Conservation (phyloP, 1,140 invertebrate genomes). For the Drosophila elegans region DNA sequence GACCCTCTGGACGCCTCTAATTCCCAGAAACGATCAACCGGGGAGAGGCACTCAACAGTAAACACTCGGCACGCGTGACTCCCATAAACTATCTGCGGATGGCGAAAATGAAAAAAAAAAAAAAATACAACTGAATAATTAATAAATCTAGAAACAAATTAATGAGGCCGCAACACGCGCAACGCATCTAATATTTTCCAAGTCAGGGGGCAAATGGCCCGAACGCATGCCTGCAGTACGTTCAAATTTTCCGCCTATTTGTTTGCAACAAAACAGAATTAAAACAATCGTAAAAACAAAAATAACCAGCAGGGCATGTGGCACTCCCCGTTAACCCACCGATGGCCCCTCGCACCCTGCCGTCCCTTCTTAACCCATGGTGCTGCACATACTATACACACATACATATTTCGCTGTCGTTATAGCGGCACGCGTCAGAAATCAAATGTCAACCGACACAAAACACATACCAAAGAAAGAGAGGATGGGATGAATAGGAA, state of each 20-base stretch:
- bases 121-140: slow-evolving; percentile 65
- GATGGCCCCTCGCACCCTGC: neutral
- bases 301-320: slow-evolving; percentile 65
- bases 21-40: slow-evolving; percentile 21
- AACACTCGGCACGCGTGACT: slow-evolving; percentile 40
- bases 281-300: slow-evolving; percentile 79
- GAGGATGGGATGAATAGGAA: neutral
- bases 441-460: slow-evolving; percentile 69
- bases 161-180: slow-evolving; percentile 77
- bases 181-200: slow-evolving; percentile 17
- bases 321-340: slow-evolving; percentile 36
- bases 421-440: slow-evolving; percentile 77
- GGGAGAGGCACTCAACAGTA: slow-evolving; percentile 31
- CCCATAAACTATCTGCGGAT: slow-evolving; percentile 22
- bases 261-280: slow-evolving; percentile 79
- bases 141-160: slow-evolving; percentile 78
- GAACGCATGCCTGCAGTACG: slow-evolving; percentile 43
- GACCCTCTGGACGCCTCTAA: slow-evolving; percentile 30
- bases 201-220: neutral
- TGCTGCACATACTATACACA: neutral
- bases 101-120: slow-evolving; percentile 4
- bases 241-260: slow-evolving; percentile 77
- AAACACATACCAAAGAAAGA: slow-evolving; percentile 1
- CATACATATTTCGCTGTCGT: slow-evolving; percentile 33
- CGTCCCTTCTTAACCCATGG: neutral